These are phyloP conservation scores for Alectura lathami DNA, from an alignment of 2,113 vertebrate species.

Conservation along the genomic window DNA sequence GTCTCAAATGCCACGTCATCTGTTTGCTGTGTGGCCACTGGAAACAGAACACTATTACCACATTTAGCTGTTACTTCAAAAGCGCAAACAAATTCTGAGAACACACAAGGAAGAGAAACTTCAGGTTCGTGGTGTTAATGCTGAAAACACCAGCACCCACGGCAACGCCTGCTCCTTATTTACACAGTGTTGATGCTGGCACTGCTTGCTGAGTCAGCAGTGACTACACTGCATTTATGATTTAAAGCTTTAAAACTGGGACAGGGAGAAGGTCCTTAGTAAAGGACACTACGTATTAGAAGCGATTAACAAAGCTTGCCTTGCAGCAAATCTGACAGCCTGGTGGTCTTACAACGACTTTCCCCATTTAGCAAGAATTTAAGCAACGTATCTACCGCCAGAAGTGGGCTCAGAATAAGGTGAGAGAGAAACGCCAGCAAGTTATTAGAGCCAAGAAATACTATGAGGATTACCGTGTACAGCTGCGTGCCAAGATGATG, in stretches of 20 bases:
- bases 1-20: neutral
- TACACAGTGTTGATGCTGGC: neutral
- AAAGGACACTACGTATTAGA: neutral
- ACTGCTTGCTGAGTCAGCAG: neutral
- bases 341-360: neutral
- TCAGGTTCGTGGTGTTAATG: neutral
- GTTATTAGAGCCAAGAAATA: slow-evolving; percentile 86
- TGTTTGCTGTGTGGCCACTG: neutral
- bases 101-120: neutral
- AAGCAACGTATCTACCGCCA: slow-evolving; percentile 85
- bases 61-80: neutral
- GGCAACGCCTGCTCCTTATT: neutral
- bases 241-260: neutral
- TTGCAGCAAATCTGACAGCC: neutral
- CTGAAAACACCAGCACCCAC: neutral
- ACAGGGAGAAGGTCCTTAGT: neutral
- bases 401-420: slow-evolving; percentile 81
- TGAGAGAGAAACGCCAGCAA: slow-evolving; percentile 88
- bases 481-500: slow-evolving; percentile 87
- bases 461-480: slow-evolving; percentile 86
- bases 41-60: neutral
- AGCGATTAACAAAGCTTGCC: neutral
- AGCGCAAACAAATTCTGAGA: neutral
- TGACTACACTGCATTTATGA: neutral
- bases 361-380: slow-evolving; percentile 83